A percentile compares a stretch with the other conserved stretches of the same genome.
Conservation (phyloP, 2,797 vertebrate genomes). For the Alectoris magna region DNA sequence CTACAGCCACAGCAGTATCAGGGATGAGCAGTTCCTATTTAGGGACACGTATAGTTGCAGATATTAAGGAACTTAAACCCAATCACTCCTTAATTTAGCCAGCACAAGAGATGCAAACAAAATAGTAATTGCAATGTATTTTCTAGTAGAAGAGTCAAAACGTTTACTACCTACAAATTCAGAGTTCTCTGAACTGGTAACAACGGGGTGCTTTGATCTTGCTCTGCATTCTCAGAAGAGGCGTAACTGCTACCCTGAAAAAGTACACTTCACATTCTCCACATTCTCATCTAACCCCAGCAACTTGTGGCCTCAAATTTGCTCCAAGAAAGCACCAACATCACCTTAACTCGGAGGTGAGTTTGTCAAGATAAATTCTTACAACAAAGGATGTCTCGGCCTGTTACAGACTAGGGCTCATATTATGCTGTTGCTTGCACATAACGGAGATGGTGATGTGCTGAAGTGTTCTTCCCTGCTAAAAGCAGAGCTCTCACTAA, state of each 20-base stretch:
- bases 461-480: not conserved
- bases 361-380: not conserved
- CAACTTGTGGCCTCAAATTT: not conserved
- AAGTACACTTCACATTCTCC: not conserved
- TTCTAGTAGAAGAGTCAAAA: not conserved
- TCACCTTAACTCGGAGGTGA: not conserved
- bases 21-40: rapidly evolving
- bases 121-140: not conserved
- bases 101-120: not conserved
- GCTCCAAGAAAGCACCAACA: not conserved
- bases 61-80: not conserved
- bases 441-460: rapidly evolving
- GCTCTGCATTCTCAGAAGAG: not conserved
- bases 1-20: rapidly evolving
- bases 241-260: not conserved
- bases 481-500: not conserved
- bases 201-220: not conserved
- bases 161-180: not conserved
- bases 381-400: rapidly evolving
- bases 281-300: not conserved
- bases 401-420: not conserved
- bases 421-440: not conserved
- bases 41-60: not conserved
- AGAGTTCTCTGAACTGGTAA: not conserved
- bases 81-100: not conserved